Evolutionary conservation across 1,140 invertebrate genomes (phyloP), one percentile per base, ranked within the genome.

Genomic region (Euura lappo): DNA sequence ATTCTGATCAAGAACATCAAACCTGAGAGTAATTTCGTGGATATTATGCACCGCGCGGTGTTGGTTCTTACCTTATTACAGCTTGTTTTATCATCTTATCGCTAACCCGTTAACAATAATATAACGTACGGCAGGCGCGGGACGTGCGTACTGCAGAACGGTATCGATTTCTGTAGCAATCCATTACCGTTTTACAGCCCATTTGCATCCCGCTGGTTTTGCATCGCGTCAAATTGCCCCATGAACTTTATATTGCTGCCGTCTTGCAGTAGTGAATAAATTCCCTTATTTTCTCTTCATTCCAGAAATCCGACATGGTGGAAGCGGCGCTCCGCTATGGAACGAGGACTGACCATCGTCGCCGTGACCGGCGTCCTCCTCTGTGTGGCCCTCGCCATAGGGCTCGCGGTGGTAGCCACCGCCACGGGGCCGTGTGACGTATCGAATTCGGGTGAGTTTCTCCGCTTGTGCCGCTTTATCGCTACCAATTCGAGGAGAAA

Each of bases 241-340:
- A 28, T 28, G 28, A 28, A 28, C 28, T 28, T 28, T 28, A 28
- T 28, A 28, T 0, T 28, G 28, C 28, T 28, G 28, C 28, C 28
- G 28, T 28, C 28, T 28, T 28, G 28, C 28, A 28, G 28, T 28
- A 28, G 28, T 28, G 28, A 28, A 28, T 28, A 13, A 72, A 60
- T 45, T 67, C 2, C 69, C 51, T 73, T 73, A 73, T 75, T 73
- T 67, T 47, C 78, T 75, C 82, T 79, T 88, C 80, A 79, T 77
- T 88, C 6, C 85, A 96, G 94, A 88, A 94, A 94, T 85, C 94
- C 94, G 79, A 94, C 94, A 86, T 96, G 94, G 93, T 97, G 95
- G 95, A 92, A 92, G 76, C 90, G 94, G 74, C 89, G 95, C 76
- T 95, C 93, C 10, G 89, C 91, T 76, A 84, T 96, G 87, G 95